A percentile compares a stretch with the other conserved stretches of the same genome.
phyloP scores from a whole-genome alignment of 2,113 vertebrate species.

The Cebus imitator region DNA sequence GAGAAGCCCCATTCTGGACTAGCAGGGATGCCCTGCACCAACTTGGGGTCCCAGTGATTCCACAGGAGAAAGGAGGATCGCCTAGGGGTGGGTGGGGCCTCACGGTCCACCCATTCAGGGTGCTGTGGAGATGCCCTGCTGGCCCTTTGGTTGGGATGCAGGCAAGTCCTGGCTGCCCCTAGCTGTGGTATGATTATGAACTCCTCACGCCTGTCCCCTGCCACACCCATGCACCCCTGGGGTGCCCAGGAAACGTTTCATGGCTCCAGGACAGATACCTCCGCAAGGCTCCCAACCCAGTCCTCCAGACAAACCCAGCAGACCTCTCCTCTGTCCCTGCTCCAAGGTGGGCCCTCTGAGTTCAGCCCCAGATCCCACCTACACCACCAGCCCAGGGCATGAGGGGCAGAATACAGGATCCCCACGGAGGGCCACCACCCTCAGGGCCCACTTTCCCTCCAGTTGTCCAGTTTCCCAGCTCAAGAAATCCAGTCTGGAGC shows the following conservation, averaged over 20 bases:
- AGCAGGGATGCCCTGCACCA: too few species aligned
- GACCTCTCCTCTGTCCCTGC: background rate
- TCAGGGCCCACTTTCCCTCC: fast-evolving
- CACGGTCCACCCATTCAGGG: fast-evolving
- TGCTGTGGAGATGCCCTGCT: background rate
- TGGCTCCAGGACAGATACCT: background rate
- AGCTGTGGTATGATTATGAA: background rate
- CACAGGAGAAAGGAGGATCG: too few species aligned
- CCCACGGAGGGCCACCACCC: background rate
- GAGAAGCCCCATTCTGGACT: background rate
- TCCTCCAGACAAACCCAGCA: background rate
- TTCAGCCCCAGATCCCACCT: background rate
- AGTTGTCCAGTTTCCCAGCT: background rate
- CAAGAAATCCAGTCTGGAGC: background rate
- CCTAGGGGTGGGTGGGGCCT: background rate
- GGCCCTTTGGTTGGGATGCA: background rate
- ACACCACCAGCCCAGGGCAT: background rate
- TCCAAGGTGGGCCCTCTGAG: background rate
- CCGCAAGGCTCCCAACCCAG: background rate
- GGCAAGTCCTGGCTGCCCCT: background rate
- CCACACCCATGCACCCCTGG: fast-evolving
- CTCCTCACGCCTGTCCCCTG: background rate
- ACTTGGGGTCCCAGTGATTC: fast-evolving
- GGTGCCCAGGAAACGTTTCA: background rate
- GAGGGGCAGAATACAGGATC: background rate